Percentiles rank a stretch among this genome's conserved stretches.
These are phyloP conservation scores for Ceyx melanurus DNA, from an alignment of 2,113 vertebrate genomes.

Conservation along the genomic window DNA sequence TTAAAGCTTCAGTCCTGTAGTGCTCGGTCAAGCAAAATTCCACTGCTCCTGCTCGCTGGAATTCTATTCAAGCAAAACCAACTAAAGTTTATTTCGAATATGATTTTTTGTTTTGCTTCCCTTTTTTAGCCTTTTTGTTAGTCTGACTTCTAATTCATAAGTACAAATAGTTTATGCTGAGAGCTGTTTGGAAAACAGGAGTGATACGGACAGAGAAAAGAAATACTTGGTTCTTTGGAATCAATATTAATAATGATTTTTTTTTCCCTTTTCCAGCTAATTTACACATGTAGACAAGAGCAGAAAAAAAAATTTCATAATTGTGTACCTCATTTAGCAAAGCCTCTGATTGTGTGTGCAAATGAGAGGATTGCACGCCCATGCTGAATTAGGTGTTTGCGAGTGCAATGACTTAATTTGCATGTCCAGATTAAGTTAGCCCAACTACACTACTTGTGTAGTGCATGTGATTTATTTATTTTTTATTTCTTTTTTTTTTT, in stretches of 20 bases:
- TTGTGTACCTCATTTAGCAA: not conserved
- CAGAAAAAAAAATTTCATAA: not conserved
- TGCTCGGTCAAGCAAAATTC: not conserved
- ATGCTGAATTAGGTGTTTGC: constrained; percentile 9
- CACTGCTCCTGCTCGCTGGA: not conserved
- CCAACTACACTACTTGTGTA: not conserved
- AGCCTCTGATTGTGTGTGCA: not conserved
- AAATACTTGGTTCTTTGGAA: not conserved
- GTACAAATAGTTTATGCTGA: not conserved
- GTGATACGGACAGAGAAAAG: not conserved
- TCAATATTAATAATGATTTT: not conserved
- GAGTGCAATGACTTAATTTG: constrained; percentile 34
- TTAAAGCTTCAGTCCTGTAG: not conserved
- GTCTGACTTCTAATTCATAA: not conserved
- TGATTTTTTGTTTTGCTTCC: not conserved
- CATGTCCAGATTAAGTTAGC: constrained; percentile 33
- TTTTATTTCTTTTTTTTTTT: not conserved
- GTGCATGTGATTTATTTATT: too few relatives aligned
- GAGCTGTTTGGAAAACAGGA: not conserved
- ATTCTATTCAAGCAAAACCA: not conserved
- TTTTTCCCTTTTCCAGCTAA: not conserved
- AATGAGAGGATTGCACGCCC: not conserved
- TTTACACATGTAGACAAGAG: not conserved
- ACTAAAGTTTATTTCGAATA: not conserved
- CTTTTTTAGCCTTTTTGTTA: not conserved